Conservation (phyloP, 1,140 invertebrate genomes). For the Diuraphis noxia region DNA sequence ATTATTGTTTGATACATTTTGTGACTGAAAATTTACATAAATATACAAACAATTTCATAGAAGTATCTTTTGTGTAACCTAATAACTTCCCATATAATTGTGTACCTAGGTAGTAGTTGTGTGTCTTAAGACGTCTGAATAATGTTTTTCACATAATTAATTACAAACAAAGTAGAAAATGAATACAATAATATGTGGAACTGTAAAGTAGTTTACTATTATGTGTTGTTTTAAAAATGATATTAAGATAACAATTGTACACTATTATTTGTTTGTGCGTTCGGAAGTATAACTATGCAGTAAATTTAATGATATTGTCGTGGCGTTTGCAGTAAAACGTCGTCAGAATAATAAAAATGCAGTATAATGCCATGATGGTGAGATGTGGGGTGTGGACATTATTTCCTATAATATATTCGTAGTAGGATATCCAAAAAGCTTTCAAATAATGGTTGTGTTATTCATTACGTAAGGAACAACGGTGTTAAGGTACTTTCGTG, state of each 20-base stretch:
- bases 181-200: not conserved
- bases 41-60: not conserved
- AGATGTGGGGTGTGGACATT: no score
- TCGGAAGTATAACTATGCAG: not conserved
- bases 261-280: not conserved
- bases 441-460: not conserved
- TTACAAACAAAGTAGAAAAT: not conserved
- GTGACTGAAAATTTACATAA: not conserved
- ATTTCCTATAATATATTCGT: no score
- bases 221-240: not conserved
- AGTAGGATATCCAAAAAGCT: not conserved
- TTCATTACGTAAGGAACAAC: not conserved
- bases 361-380: not conserved
- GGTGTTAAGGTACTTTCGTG: not conserved
- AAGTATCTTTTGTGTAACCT: constrained; percentile 6
- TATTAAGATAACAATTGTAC: not conserved
- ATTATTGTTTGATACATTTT: not conserved
- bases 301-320: not conserved
- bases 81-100: not conserved
- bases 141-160: not conserved
- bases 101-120: not conserved
- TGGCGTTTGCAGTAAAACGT: not conserved
- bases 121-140: not conserved
- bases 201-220: not conserved
- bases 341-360: not conserved